Evolutionary conservation across 1,140 invertebrate species (phyloP).

Genomic region (Drosophila equinoxialis): DNA sequence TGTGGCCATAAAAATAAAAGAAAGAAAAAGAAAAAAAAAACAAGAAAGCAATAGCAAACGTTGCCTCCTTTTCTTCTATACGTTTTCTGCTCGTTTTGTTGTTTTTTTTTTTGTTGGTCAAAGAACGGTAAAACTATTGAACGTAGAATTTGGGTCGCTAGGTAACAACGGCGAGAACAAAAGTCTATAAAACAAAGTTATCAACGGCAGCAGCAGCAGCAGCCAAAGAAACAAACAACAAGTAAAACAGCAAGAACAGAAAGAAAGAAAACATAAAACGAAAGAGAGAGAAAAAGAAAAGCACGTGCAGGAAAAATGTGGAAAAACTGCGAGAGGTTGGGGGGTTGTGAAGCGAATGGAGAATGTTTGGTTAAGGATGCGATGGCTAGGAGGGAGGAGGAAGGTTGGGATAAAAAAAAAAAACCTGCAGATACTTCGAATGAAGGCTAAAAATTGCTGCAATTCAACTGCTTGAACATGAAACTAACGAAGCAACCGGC

Average conservation of each 20-base stretch:
- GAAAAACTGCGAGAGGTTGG: slow-evolving; percentile 24
- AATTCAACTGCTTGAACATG: slow-evolving; percentile 53
- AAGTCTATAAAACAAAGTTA: slow-evolving; percentile 75
- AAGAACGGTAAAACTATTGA: slow-evolving; percentile 53
- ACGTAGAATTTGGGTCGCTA: slow-evolving; percentile 71
- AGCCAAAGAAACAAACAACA: slow-evolving; percentile 17
- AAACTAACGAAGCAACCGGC: slow-evolving; percentile 65
- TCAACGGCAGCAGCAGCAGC: slow-evolving; percentile 45
- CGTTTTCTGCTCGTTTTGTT: neutral
- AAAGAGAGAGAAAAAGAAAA: neutral
- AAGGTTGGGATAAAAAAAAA: neutral
- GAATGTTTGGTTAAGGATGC: neutral
- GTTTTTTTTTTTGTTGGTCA: neutral
- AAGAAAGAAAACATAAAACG: slow-evolving; percentile 33
- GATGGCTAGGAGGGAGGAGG: neutral
- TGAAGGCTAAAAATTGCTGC: slow-evolving; percentile 62
- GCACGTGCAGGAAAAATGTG: slow-evolving; percentile 21
- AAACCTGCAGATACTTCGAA: slow-evolving; percentile 64
- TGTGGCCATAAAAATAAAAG: slow-evolving; percentile 23
- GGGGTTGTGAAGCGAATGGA: too few relatives aligned
- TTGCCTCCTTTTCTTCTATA: slow-evolving; percentile 25
- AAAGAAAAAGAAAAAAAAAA: neutral
- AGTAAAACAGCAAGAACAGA: slow-evolving; percentile 9
- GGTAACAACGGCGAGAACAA: slow-evolving; percentile 72
- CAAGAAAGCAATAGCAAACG: slow-evolving; percentile 30